These are phyloP conservation scores for Bungarus multicinctus DNA, from an alignment of 2,113 vertebrate genomes.

Conservation along the genomic window DNA sequence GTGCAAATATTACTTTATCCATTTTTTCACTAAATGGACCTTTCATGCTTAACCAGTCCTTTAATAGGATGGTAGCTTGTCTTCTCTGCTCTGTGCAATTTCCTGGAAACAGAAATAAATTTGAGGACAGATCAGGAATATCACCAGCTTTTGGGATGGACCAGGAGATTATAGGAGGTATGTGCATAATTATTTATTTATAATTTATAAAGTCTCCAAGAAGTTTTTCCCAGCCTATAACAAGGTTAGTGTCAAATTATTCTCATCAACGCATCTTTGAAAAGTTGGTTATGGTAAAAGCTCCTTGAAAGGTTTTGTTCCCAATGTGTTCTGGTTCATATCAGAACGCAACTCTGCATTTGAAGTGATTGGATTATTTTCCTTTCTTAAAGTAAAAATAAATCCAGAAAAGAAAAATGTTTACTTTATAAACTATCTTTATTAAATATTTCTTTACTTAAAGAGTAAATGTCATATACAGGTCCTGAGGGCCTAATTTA, in stretches of 20 bases:
- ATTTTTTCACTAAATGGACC: neutral
- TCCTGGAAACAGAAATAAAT: neutral
- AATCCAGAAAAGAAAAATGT: neutral
- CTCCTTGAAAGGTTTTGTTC: neutral
- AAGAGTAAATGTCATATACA: neutral
- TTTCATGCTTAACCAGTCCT: neutral
- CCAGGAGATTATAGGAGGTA: neutral
- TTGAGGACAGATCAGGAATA: neutral
- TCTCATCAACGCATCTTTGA: neutral
- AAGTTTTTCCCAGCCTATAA: neutral
- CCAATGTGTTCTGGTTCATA: neutral
- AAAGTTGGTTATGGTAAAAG: neutral
- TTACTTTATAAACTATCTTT: neutral
- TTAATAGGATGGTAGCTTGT: neutral
- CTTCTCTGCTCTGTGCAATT: neutral
- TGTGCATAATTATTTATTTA: neutral
- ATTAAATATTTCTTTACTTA: neutral
- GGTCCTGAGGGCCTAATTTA: neutral
- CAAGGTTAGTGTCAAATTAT: neutral
- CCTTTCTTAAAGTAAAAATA: neutral
- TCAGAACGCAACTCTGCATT: neutral
- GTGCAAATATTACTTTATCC: too few relatives aligned
- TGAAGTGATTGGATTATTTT: neutral
- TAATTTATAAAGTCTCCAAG: neutral
- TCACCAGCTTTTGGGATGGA: neutral